A percentile compares a stretch with the other conserved stretches of the same genome.
Conservation (phyloP, 2,113 vertebrate genomes). For the Patagioenas fasciata region DNA sequence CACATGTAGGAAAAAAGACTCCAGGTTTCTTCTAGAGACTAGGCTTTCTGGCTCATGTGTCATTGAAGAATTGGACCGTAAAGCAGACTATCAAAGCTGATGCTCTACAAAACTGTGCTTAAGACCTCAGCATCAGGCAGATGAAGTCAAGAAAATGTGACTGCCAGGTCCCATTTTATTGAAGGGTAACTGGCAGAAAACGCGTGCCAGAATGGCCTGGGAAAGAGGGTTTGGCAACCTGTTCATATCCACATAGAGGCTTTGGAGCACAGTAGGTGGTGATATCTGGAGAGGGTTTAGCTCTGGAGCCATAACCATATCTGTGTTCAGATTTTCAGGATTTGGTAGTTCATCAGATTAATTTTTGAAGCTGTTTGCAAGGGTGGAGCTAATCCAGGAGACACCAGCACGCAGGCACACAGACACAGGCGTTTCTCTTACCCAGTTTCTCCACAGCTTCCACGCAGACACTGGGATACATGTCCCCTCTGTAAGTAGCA, state of each 20-base stretch:
- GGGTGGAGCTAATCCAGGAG: background rate
- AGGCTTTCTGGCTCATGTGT: background rate
- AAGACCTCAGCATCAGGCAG: background rate
- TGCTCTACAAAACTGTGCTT: background rate
- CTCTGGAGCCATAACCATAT: background rate
- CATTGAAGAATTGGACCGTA: background rate
- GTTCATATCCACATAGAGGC: background rate
- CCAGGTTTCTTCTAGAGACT: background rate
- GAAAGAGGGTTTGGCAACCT: background rate
- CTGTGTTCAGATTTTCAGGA: background rate
- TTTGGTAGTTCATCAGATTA: background rate
- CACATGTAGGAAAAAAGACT: background rate
- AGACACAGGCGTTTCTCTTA: background rate
- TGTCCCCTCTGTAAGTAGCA: conserved; percentile 73
- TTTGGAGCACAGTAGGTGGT: background rate
- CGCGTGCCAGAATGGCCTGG: background rate
- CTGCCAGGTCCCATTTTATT: background rate
- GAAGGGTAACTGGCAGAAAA: background rate
- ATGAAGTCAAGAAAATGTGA: background rate
- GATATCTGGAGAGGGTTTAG: background rate
- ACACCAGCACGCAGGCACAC: fast-evolving
- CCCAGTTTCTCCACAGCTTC: conserved; percentile 83
- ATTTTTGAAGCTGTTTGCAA: background rate
- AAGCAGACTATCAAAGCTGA: background rate
- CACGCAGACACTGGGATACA: conserved; percentile 81